Evolutionary conservation across 2,797 vertebrate genomes (phyloP).

Genomic region (Rhabdomys pumilio): DNA sequence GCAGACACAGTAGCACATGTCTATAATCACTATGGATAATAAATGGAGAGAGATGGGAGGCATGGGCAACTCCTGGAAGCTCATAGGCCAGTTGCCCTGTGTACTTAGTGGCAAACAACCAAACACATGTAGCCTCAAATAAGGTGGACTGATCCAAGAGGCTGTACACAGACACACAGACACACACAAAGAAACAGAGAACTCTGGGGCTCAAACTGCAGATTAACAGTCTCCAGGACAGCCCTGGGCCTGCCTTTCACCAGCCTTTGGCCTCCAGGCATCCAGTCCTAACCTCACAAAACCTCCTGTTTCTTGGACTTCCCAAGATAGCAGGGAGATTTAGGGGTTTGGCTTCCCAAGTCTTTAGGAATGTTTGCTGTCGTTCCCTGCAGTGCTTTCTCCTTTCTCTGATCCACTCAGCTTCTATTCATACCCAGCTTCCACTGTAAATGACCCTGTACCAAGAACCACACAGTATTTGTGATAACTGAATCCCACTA

Average conservation of each 20-base stretch:
- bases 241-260: not conserved
- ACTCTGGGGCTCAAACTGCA: not conserved
- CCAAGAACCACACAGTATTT: slow-evolving; percentile 49
- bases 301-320: slow-evolving; percentile 49
- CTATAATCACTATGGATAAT: not conserved
- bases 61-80: not conserved
- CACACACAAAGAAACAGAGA: not conserved
- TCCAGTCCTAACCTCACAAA: slow-evolving; percentile 40
- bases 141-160: not conserved
- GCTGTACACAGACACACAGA: not conserved
- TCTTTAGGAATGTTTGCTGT: slow-evolving; percentile 40
- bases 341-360: not conserved
- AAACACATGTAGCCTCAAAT: not conserved
- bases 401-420: not conserved
- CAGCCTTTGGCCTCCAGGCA: not conserved
- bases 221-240: not conserved
- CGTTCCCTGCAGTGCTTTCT: not conserved
- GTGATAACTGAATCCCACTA: not conserved
- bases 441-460: slow-evolving; percentile 30
- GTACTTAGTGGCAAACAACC: no score
- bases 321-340: slow-evolving; percentile 20
- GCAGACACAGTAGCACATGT: not conserved
- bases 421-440: slow-evolving; percentile 27
- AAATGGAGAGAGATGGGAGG: not conserved
- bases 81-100: not conserved